Conservation (phyloP, 1,140 invertebrate genomes). For the Drosophila ficusphila region DNA sequence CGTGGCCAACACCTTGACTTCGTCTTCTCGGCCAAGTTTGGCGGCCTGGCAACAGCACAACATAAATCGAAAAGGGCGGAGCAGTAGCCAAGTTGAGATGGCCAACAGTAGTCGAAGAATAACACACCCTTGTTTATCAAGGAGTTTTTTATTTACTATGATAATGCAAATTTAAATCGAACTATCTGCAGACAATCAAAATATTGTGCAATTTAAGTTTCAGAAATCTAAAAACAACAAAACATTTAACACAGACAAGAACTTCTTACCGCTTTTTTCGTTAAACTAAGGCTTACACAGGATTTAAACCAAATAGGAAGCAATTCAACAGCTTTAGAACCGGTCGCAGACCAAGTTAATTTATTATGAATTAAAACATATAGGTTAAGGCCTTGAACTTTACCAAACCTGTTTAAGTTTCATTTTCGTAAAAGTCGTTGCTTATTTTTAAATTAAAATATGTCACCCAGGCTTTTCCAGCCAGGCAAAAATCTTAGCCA, state of each 20-base stretch:
- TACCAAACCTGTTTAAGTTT: slow-evolving; percentile 2
- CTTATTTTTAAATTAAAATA: background rate
- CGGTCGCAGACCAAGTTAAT: background rate
- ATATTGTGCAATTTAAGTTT: no score
- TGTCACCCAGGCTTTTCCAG: background rate
- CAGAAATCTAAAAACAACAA: no score
- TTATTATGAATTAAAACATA: slow-evolving; percentile 28
- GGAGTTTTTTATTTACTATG: background rate
- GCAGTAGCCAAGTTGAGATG: background rate
- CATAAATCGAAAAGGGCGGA: slow-evolving; percentile 20
- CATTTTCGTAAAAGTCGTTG: slow-evolving; percentile 4
- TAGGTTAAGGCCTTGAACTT: slow-evolving; percentile 32
- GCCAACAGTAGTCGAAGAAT: slow-evolving; percentile 2
- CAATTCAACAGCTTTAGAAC: slow-evolving; percentile 6
- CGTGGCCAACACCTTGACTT: slow-evolving; percentile 74
- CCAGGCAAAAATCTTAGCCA: background rate
- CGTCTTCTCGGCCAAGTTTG: slow-evolving; percentile 34
- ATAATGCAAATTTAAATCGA: no score
- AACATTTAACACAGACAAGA: background rate
- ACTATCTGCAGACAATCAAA: no score
- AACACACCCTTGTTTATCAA: slow-evolving; percentile 1
- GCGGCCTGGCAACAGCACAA: slow-evolving; percentile 60
- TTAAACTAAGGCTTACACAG: background rate
- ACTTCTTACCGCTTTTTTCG: background rate
- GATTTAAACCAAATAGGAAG: slow-evolving; percentile 26